Percentiles rank a stretch among this genome's conserved stretches.
phyloP scores from a whole-genome alignment of 2,113 vertebrate species.

The Steatornis caripensis region DNA sequence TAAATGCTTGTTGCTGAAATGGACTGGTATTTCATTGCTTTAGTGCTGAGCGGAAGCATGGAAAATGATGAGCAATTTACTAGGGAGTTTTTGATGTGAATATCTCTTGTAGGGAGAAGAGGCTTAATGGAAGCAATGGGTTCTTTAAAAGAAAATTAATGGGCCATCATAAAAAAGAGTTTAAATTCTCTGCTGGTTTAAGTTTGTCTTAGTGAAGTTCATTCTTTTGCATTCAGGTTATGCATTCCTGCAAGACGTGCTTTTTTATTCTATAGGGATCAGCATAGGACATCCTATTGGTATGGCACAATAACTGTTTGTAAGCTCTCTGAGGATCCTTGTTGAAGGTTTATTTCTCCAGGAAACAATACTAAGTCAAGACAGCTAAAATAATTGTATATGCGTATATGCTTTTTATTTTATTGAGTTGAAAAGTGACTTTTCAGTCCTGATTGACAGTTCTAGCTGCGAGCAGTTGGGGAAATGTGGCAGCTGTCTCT shows the following conservation, averaged over 20 bases:
- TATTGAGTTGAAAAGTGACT: not conserved
- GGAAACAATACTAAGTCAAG: not conserved
- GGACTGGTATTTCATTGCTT: not conserved
- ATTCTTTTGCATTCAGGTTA: not conserved
- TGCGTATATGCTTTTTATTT: not conserved
- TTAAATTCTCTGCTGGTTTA: not conserved
- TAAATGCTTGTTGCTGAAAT: not conserved
- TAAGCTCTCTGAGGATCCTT: not conserved
- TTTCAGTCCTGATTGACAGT: not conserved
- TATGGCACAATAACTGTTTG: not conserved
- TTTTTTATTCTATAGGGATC: not conserved
- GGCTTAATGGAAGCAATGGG: not conserved
- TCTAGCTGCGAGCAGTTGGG: not conserved
- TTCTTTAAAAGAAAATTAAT: not conserved
- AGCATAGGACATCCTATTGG: rapidly evolving
- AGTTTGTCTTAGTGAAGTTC: not conserved
- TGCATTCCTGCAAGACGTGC: not conserved
- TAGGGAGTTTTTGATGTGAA: not conserved
- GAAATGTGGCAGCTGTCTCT: not conserved
- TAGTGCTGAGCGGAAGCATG: not conserved
- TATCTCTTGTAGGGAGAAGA: not conserved
- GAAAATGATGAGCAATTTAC: not conserved
- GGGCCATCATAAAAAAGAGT: not conserved
- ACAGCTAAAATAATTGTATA: not conserved
- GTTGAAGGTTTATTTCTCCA: not conserved